Evolutionary conservation across 2,888 invertebrate species (phyloP).

Genomic region (Frankliniella intonsa): DNA sequence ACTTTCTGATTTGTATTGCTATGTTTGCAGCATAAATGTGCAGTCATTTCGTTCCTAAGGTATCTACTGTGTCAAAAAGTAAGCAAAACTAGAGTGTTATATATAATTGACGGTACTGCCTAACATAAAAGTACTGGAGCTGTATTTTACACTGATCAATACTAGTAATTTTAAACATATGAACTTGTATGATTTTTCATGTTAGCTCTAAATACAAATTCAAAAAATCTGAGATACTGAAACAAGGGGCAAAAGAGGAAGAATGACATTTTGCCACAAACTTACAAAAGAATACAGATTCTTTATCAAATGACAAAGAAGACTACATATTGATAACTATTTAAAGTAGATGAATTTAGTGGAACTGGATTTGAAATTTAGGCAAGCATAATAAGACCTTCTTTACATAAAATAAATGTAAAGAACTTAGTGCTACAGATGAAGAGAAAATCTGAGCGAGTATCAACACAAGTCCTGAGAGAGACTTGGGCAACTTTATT

Average conservation of each 20-base stretch:
- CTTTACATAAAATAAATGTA: neutral
- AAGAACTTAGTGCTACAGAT: neutral
- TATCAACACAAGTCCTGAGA: neutral
- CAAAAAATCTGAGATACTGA: too few relatives aligned
- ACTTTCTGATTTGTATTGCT: neutral
- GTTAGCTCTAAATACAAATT: too few relatives aligned
- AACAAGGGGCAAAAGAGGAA: neutral
- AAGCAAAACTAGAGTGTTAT: neutral
- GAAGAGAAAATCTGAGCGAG: neutral
- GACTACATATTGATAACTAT: neutral
- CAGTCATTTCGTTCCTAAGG: neutral
- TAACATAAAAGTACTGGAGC: too few relatives aligned
- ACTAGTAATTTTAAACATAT: too few relatives aligned
- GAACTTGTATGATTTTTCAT: too few relatives aligned
- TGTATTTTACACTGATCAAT: too few relatives aligned
- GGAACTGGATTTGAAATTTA: neutral
- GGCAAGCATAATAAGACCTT: neutral
- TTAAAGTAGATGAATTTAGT: neutral
- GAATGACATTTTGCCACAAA: neutral
- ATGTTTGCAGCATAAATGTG: neutral
- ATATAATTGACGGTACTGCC: neutral
- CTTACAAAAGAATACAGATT: neutral
- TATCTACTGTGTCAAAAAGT: neutral
- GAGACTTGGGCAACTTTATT: neutral
- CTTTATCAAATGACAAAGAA: too few relatives aligned